Conservation (phyloP, 2,113 vertebrate genomes). For the Trematocara macrostoma region DNA sequence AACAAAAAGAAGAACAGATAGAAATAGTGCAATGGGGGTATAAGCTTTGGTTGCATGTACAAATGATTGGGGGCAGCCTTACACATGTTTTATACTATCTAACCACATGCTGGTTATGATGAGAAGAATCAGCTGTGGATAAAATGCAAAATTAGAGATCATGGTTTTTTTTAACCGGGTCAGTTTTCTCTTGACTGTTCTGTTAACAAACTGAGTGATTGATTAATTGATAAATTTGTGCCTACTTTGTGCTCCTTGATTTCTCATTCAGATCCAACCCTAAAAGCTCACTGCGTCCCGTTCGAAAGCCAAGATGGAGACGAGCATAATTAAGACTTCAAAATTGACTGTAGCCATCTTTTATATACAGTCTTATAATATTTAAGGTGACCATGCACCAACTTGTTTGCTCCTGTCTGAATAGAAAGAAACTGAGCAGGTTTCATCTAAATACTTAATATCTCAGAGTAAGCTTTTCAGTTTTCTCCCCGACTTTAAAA, state of each 20-base stretch:
- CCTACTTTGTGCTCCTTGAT: not conserved
- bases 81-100: not conserved
- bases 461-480: not conserved
- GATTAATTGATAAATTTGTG: not conserved
- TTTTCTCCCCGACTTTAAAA: not conserved
- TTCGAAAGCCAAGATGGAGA: not conserved
- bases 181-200: not conserved
- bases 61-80: not conserved
- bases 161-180: rapidly evolving
- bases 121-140: not conserved
- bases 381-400: not conserved
- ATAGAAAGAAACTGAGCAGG: not conserved
- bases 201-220: not conserved
- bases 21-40: not conserved
- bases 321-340: not conserved
- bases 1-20: not conserved
- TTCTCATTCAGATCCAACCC: not conserved
- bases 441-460: not conserved
- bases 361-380: not conserved
- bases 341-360: not conserved
- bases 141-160: not conserved
- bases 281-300: not conserved
- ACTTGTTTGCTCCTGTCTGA: not conserved
- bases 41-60: not conserved
- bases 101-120: not conserved